phyloP scores from a whole-genome alignment of 2,113 vertebrate genomes.

The Chaenocephalus aceratus region DNA sequence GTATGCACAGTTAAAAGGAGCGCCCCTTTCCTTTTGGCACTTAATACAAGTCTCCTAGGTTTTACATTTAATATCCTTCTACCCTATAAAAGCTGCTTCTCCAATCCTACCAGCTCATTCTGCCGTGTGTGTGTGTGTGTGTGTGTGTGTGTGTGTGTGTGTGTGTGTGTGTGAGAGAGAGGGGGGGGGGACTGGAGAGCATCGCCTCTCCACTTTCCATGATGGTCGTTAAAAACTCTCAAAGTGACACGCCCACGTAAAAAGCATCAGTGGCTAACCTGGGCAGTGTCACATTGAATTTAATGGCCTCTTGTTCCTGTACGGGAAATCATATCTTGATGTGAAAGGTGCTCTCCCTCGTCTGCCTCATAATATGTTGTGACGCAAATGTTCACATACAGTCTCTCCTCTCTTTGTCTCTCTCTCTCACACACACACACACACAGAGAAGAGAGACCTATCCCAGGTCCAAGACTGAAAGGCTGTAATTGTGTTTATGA shows the following conservation, averaged over 20 bases:
- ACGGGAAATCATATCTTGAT: constrained; percentile 68
- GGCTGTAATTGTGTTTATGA: constrained; percentile 77
- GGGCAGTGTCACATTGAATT: constrained; percentile 82
- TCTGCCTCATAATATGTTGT: constrained; percentile 64
- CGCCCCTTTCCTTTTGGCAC: constrained; percentile 33
- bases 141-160: too few species aligned
- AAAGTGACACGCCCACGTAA: constrained; percentile 78
- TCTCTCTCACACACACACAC: neutral
- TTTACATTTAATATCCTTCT: constrained; percentile 32
- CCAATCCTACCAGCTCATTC: neutral
- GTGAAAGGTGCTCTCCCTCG: constrained; percentile 70
- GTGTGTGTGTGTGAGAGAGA: neutral
- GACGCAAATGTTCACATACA: constrained; percentile 50
- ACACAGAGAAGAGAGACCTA: constrained; percentile 29
- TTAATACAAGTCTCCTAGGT: constrained; percentile 56
- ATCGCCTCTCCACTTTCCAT: constrained; percentile 47
- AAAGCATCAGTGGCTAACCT: constrained; percentile 73
- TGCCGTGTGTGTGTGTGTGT: constrained; percentile 5
- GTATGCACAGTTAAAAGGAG: constrained; percentile 47
- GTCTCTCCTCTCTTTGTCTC: neutral
- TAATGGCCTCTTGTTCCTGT: constrained; percentile 77
- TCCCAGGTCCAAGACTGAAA: constrained; percentile 48
- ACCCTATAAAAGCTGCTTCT: constrained; percentile 64
- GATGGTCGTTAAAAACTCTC: constrained; percentile 79
- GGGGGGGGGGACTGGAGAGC: constrained; percentile 21